Evolutionary conservation across 2,797 vertebrate genomes (phyloP), one percentile per base, ranked within the genome.

Genomic region (Scleropages formosus): DNA sequence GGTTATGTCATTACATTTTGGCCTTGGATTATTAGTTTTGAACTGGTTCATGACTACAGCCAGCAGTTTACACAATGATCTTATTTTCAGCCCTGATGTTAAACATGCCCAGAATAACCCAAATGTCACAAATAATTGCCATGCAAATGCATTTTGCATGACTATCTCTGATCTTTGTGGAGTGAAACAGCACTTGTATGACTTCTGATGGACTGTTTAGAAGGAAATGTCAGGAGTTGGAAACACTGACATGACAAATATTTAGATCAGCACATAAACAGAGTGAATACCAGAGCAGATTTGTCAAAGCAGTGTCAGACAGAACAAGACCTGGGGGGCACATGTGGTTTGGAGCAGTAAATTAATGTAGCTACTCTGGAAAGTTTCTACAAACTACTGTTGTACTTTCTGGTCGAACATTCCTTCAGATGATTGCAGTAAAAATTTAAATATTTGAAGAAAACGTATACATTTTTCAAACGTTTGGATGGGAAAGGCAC

Each of bases 81-180:
- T 51, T 13, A 18, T 20, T n/a, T 61, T 61, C n/a, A n/a, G 20
- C n/a, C 46, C 24, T 58, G 10, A 13, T 7, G 12, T 20, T 18
- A 51, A 49, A 8, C 26, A 60, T 22, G n/a, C n/a, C n/a, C n/a
- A n/a, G n/a, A 60, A 10, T 10, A 18, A 10, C 10, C 4, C 39
- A 68, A 46, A 46, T 11, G 7, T 81, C 78, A 75, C 73, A 78
- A 80, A 76, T 60, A 58, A 72, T 80, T 80, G 82, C 75, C 75
- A 86, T 85, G 81, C 84, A 84, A 82, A 85, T 82, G 47, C 49
- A 58, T 81, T 86, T 86, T 84, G 83, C 83, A 85, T 83, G 80
- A 81, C 78, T 76, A 77, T 60, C 72, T 78, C 71, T 73, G 51
- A 66, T 72, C 74, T 65, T 39, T 63, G 77, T 71, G 73, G 65